Evolutionary conservation across 2,113 vertebrate species (phyloP).

Genomic region (Corythornis madagascariensis): DNA sequence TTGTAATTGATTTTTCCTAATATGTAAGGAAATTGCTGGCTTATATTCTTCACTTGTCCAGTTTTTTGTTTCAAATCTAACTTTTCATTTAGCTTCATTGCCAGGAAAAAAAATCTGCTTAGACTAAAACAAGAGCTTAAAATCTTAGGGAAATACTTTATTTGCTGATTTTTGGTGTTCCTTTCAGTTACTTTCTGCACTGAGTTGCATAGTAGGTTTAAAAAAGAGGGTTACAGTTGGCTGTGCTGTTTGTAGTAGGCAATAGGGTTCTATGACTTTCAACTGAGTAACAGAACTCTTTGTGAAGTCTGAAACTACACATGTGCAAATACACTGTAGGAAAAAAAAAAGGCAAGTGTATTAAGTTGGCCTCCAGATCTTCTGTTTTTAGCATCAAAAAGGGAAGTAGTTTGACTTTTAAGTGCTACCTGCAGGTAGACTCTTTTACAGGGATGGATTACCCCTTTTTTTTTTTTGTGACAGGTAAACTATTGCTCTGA

Average conservation of each 20-base stretch:
- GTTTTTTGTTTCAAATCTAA: not conserved
- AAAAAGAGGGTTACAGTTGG: not conserved
- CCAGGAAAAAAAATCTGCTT: not conserved
- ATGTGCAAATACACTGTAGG: not conserved
- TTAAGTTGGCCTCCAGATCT: not conserved
- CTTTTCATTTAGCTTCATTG: not conserved
- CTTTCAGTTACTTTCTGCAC: not conserved
- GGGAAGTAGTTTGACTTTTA: not conserved
- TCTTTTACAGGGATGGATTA: not conserved
- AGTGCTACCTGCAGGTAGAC: not conserved
- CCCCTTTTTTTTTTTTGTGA: not conserved
- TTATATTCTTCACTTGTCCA: not conserved
- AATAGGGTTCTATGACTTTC: not conserved
- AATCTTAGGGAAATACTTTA: not conserved
- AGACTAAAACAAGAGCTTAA: not conserved
- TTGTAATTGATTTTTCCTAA: not conserved
- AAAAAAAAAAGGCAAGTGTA: not conserved
- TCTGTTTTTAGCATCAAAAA: not conserved
- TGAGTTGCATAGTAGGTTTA: not conserved
- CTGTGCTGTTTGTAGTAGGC: not conserved
- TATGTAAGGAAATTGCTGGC: not conserved
- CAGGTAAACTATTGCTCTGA: not conserved
- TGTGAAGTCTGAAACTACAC: not conserved
- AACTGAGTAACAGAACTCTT: not conserved
- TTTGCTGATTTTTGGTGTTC: not conserved